phyloP scores from a whole-genome alignment of 92 coral and sea anemone genomes.

The Pocillopora grandis region DNA sequence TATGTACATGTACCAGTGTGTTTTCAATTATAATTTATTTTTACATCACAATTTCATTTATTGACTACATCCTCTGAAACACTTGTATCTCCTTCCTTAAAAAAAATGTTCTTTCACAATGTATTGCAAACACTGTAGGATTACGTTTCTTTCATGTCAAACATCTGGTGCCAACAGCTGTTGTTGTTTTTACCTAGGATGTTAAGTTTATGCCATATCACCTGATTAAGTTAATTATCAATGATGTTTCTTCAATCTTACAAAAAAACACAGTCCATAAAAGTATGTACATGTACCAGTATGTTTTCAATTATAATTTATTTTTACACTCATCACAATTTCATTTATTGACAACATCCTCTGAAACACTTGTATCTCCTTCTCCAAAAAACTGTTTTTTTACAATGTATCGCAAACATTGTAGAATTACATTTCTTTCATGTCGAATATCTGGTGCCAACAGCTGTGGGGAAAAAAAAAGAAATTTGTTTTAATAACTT shows the following conservation, averaged over 20 bases:
- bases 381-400: constrained; percentile 80
- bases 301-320: not conserved
- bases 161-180: constrained; percentile 94
- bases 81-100: constrained; percentile 41
- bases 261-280: not conserved
- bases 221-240: too few species aligned
- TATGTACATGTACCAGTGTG: not conserved
- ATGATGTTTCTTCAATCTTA: too few species aligned
- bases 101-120: constrained; percentile 82
- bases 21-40: not conserved
- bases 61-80: not conserved
- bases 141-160: constrained; percentile 91
- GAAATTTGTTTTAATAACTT: not conserved
- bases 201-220: too few species aligned
- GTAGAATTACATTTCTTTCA: constrained; percentile 90
- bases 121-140: constrained; percentile 90
- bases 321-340: not conserved
- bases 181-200: not conserved
- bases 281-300: not conserved
- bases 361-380: not conserved
- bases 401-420: constrained; percentile 87
- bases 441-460: constrained; percentile 96
- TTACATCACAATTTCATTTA: not conserved
- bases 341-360: not conserved
- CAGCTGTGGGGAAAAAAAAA: constrained; percentile 51